These are phyloP conservation scores for Napeogenes inachia DNA, from an alignment of 2,888 invertebrate genomes.

Conservation along the genomic window DNA sequence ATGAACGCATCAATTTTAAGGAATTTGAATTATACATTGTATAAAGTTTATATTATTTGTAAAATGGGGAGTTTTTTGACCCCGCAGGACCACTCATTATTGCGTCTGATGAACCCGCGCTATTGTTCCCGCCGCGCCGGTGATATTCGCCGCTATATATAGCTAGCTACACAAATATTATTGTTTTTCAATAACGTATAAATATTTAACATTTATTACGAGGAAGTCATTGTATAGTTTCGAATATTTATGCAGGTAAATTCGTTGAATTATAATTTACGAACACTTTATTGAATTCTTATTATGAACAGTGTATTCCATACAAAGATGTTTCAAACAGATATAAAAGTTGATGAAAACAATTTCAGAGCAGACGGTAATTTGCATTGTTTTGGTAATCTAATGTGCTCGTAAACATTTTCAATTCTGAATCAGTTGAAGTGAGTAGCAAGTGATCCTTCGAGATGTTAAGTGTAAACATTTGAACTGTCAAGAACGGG, in stretches of 20 bases:
- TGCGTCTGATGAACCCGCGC: slow-evolving; percentile 69
- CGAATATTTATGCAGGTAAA: no score
- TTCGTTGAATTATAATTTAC: no score
- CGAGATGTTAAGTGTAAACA: slow-evolving; percentile 69
- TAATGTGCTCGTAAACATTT: slow-evolving; percentile 20
- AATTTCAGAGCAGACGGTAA: slow-evolving; percentile 13
- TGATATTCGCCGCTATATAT: slow-evolving; percentile 44
- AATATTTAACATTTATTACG: slow-evolving; percentile 5
- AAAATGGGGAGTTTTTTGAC: slow-evolving; percentile 71
- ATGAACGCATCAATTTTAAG: slow-evolving; percentile 33
- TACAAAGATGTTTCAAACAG: neutral
- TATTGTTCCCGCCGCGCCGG: slow-evolving; percentile 57
- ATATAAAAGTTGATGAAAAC: neutral
- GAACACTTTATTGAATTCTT: no score
- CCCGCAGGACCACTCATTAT: slow-evolving; percentile 72
- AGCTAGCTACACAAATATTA: slow-evolving; percentile 26
- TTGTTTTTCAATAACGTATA: slow-evolving; percentile 15
- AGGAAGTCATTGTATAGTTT: neutral
- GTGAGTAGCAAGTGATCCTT: slow-evolving; percentile 58
- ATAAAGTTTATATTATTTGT: slow-evolving; percentile 59
- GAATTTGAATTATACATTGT: slow-evolving; percentile 52
- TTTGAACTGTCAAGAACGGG: slow-evolving; percentile 78
- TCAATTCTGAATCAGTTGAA: slow-evolving; percentile 33
- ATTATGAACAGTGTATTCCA: neutral
- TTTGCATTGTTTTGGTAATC: slow-evolving; percentile 8